Base-by-base conservation (phyloP, 2,888 invertebrate genomes). In the Perdita meconis region DNA sequence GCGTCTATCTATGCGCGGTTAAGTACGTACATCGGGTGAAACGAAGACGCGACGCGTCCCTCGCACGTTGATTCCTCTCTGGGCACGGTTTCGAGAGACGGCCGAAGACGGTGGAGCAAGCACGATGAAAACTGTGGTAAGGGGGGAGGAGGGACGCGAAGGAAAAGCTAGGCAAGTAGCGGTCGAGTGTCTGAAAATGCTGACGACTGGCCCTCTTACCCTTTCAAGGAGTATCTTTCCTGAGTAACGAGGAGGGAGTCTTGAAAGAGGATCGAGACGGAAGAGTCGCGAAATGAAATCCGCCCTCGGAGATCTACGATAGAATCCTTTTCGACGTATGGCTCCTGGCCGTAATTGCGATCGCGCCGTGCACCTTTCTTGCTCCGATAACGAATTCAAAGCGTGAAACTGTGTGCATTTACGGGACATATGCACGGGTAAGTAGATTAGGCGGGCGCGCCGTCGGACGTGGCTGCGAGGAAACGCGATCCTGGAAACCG, bases 111-210 rank as follows among this genome's bases (percentile, higher is more conserved):
- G 42, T 19, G 19, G 40, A 40, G 40, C 67, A 66, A 56, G 47
- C 42, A 63, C 63, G 72, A n/a, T n/a, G n/a, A n/a, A n/a, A n/a
- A n/a, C n/a, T n/a, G n/a, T n/a, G n/a, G n/a, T n/a, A n/a, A 72
- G 69, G 60, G 77, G 60, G 47, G 59, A 55, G 64, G 55, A 59
- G 38, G 38, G 53, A 73, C 16, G 36, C 56, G 42, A 38, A 19
- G 44, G 68, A 63, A 74, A 78, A 80, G 55, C 74, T 53, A 44
- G 19, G 64, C 67, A 50, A 57, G 67, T 50, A 70, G 61, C 73
- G 70, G 66, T 61, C 55, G 81, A 75, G 81, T 82, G 77, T 77
- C 83, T 83, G 77, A 84, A 83, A 84, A 81, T 69, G 83, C 81
- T 83, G 83, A 84, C 83, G 81, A 82, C 81, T 79, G 67, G 69